These are phyloP conservation scores for Tachypleus tridentatus DNA, from an alignment of 1,140 invertebrate species.

Conservation along the genomic window DNA sequence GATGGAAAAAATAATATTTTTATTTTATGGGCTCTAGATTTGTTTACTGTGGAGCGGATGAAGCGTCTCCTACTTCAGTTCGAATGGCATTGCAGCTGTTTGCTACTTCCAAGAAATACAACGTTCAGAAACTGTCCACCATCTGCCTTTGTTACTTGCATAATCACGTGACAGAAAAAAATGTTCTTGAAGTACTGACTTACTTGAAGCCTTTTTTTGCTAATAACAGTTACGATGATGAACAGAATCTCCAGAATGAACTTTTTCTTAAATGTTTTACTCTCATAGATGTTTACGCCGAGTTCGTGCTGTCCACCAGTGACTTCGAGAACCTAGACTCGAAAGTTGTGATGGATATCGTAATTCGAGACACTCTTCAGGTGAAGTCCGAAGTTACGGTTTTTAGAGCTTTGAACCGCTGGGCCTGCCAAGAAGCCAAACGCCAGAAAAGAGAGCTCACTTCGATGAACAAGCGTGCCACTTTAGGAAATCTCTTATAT, in stretches of 20 bases:
- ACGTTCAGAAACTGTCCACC: too few species aligned
- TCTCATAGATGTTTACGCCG: not conserved
- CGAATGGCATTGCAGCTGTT: too few species aligned
- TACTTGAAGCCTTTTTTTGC: too few species aligned
- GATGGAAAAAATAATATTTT: too few species aligned
- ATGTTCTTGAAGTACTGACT: too few species aligned
- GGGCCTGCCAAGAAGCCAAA: not conserved
- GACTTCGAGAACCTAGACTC: not conserved
- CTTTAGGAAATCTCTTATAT: not conserved
- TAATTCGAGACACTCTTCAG: not conserved
- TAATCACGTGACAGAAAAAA: too few species aligned
- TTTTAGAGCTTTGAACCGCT: not conserved
- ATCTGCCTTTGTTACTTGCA: too few species aligned
- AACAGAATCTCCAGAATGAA: not conserved
- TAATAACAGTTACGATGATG: too few species aligned
- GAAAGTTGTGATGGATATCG: not conserved
- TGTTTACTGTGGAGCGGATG: too few species aligned
- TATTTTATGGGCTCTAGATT: too few species aligned
- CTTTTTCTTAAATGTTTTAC: not conserved
- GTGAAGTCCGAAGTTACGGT: not conserved
- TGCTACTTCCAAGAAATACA: too few species aligned
- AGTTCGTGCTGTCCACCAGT: not conserved
- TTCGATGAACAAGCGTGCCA: not conserved
- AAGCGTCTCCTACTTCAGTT: too few species aligned
- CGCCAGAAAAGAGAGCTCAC: not conserved